phyloP scores from a whole-genome alignment of 2,888 invertebrate genomes.

The Strigamia crassipes region DNA sequence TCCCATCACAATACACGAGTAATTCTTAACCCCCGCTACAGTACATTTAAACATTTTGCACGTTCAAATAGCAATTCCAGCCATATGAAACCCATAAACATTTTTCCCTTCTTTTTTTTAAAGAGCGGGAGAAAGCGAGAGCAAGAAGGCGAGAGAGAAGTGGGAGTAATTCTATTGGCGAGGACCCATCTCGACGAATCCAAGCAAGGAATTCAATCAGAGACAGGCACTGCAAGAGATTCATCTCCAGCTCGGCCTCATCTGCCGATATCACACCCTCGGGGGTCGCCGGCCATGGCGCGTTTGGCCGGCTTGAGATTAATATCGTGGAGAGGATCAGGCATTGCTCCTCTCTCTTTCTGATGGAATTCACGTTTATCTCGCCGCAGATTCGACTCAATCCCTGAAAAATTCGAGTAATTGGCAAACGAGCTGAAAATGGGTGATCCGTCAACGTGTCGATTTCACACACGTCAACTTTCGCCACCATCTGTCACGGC shows the following conservation, averaged over 20 bases:
- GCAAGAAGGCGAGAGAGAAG: not conserved
- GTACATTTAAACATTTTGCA: too few relatives aligned
- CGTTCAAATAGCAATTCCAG: not conserved
- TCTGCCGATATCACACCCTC: conserved; percentile 39
- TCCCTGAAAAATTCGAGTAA: not conserved
- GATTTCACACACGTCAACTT: not conserved
- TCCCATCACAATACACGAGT: too few relatives aligned
- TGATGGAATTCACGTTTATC: conserved; percentile 34
- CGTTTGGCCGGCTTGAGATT: conserved; percentile 22
- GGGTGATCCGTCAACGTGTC: conserved; percentile 8
- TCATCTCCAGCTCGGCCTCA: conserved; percentile 25
- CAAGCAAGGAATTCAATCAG: conserved; percentile 30
- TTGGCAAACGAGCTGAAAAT: not conserved
- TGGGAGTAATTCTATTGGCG: not conserved
- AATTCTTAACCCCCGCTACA: too few relatives aligned
- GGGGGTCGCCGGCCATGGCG: conserved; percentile 18
- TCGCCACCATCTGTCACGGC: conserved; percentile 27
- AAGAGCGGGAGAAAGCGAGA: not conserved
- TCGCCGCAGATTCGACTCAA: not conserved
- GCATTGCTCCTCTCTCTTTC: conserved; percentile 7
- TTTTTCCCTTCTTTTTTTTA: not conserved
- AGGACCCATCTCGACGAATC: not conserved
- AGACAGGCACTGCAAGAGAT: conserved; percentile 12
- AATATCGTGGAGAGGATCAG: conserved; percentile 6
- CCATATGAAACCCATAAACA: not conserved